Conservation (phyloP, 2,113 vertebrate species). For the Cepphus grylle region DNA sequence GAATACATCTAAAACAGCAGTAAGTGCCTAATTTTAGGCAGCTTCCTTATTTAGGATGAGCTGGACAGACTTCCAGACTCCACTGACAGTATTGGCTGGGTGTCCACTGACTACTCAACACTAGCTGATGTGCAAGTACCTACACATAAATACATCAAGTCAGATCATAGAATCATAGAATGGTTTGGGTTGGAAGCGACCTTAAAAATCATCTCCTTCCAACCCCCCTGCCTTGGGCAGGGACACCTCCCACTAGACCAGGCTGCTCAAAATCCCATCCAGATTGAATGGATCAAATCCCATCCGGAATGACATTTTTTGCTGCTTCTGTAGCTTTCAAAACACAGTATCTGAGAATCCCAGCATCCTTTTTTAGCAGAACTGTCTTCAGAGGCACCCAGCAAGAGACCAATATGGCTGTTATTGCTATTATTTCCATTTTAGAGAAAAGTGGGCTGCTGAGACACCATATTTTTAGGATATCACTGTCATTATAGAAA, state of each 20-base stretch:
- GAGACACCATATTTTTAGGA: neutral
- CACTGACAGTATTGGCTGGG: neutral
- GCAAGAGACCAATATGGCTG: neutral
- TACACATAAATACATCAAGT: neutral
- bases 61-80: neutral
- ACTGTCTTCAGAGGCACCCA: neutral
- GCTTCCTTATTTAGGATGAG: neutral
- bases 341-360: neutral
- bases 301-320: neutral
- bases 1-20: neutral
- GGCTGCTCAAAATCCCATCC: neutral
- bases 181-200: neutral
- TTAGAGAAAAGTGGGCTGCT: neutral
- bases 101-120: neutral
- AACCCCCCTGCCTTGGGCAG: neutral
- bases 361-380: neutral
- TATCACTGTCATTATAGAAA: neutral
- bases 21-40: neutral
- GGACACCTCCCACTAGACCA: neutral
- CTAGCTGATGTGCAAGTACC: neutral
- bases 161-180: neutral
- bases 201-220: neutral
- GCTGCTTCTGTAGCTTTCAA: neutral
- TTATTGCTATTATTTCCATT: neutral
- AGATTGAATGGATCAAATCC: neutral